Evolutionary conservation across 2,888 invertebrate genomes (phyloP).

Genomic region (Aethes cnicana): DNA sequence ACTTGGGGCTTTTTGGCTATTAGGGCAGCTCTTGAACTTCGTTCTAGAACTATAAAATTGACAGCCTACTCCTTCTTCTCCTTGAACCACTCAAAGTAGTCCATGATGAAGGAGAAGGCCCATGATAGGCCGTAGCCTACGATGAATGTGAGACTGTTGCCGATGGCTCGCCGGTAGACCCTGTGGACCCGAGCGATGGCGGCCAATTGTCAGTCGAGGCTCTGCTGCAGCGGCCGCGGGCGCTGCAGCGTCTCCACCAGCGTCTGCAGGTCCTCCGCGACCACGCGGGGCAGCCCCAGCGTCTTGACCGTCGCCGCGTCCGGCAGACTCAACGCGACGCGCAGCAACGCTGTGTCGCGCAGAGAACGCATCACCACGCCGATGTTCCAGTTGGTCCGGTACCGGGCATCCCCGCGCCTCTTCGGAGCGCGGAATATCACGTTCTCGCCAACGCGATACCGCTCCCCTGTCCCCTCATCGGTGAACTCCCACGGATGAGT

Average conservation of each 20-base stretch:
- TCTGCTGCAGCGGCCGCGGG: background rate
- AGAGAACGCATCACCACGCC: slow-evolving; percentile 79
- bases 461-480: slow-evolving; percentile 86
- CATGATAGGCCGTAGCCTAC: background rate
- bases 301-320: slow-evolving; percentile 51
- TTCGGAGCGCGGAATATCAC: slow-evolving; percentile 69
- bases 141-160: background rate
- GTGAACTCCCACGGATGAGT: slow-evolving; percentile 94
- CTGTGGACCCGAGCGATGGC: background rate
- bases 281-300: slow-evolving; percentile 66
- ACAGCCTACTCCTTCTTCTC: background rate
- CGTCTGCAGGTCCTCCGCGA: slow-evolving; percentile 61
- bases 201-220: background rate
- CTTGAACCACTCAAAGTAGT: slow-evolving; percentile 11
- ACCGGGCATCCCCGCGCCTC: slow-evolving; percentile 54
- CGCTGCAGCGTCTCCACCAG: slow-evolving; percentile 37
- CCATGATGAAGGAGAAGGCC: background rate
- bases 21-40: no score
- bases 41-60: background rate
- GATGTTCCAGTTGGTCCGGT: slow-evolving; percentile 74
- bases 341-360: slow-evolving; percentile 66
- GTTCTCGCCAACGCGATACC: slow-evolving; percentile 80
- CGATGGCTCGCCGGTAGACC: background rate
- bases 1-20: no score
- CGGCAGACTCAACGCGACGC: slow-evolving; percentile 60